Base-by-base conservation (phyloP, 2,888 invertebrate genomes). In the Dryococelus australis region DNA sequence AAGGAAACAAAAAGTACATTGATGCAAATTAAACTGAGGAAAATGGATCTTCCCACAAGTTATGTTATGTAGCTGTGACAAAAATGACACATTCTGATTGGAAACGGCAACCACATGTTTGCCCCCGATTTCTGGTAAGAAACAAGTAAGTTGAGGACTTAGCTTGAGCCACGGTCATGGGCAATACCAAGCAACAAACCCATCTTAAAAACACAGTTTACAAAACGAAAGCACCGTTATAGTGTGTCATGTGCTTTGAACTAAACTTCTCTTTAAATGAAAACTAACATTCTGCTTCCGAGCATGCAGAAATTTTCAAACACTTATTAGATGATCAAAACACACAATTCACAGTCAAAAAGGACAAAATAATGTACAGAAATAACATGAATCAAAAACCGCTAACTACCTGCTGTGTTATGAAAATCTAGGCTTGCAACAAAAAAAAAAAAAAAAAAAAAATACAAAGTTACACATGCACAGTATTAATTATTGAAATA, bases 41-140 rank as follows among this genome's bases (percentile, higher is more conserved):
- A 65, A 65, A 10, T 65, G 65, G 65, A 65, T 65, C 65, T 65
- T 65, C 65, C 65, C 65, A 65, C 65, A 65, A 65, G 65, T 65
- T 65, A 65, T n/a, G 65, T 24, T 8, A 51, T 6, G 51, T 51
- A 20, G 16, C 65, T 24, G 5, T 47, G 16, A 13, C 16, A 47
- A 8, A 65, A 65, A 65, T 24, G 8, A 65, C 20, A n/a, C 10
- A 65, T 65, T 65, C 20, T n/a, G 1, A 20, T 65, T 65, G 20
- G 16, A 10, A 20, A 65, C 65, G 13, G 10, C n/a, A 65, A 65
- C 20, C 24, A 16, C 10, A n/a, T 20, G 8, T 65, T 16, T 65
- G 65, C n/a, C 35, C 20, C 0, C 16, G n/a, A 65, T 65, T 65
- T 65, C 12, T 65, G 10, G 24, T 65, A 10, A 5, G 65, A 65